A percentile compares a stretch with the other conserved stretches of the same genome.
Conservation (phyloP, 2,797 vertebrate species). For the Jordanella pulchra region DNA sequence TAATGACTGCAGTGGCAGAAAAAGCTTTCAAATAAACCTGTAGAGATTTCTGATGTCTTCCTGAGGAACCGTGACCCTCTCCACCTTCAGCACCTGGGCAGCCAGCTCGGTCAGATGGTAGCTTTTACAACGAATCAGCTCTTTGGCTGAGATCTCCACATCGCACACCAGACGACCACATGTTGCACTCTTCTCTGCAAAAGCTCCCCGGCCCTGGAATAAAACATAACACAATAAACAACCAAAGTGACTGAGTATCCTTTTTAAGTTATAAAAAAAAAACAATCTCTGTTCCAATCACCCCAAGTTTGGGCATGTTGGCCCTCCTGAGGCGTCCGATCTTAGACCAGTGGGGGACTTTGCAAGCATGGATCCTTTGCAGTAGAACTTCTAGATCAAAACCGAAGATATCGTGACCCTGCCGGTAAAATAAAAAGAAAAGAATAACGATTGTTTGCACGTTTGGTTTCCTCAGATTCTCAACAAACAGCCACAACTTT, state of each 20-base stretch:
- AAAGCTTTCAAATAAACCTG: conserved; percentile 74
- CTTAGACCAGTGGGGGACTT: conserved; percentile 98
- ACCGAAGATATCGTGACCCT: conserved; percentile 93
- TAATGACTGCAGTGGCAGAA: not conserved
- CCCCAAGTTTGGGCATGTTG: conserved; percentile 96
- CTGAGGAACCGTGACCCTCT: conserved; percentile 80
- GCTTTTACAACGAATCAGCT: conserved; percentile 97
- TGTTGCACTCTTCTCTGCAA: conserved; percentile 95
- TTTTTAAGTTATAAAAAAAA: not conserved
- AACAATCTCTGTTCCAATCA: conserved; percentile 57
- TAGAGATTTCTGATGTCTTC: conserved; percentile 90
- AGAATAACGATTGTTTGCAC: too few relatives aligned
- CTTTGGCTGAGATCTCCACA: conserved; percentile 94
- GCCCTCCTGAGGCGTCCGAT: conserved; percentile 92
- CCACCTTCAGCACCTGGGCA: conserved; percentile 88
- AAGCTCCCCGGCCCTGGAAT: conserved; percentile 88
- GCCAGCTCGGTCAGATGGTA: conserved; percentile 93
- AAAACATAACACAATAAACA: not conserved
- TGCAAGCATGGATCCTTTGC: conserved; percentile 90
- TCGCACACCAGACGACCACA: conserved; percentile 97
- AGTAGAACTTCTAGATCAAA: conserved; percentile 97
- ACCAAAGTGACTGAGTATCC: not conserved
- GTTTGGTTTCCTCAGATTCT: not conserved
- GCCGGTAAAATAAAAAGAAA: conserved; percentile 10
- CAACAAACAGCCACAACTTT: not conserved